Conservation (phyloP, 1,140 invertebrate genomes). For the Hyposmocoma kahamanoa region DNA sequence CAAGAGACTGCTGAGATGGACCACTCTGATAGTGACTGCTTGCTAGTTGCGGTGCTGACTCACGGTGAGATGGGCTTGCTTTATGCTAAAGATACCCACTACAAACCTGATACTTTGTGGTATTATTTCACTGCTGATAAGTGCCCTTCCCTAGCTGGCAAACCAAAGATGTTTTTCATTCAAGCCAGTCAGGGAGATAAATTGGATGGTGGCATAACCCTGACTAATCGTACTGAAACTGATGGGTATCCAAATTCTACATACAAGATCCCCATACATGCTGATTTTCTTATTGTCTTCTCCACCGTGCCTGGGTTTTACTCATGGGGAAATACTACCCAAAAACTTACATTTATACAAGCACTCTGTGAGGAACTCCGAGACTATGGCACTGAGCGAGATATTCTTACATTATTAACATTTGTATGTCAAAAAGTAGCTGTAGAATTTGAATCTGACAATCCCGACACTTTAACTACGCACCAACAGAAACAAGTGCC, state of each 20-base stretch:
- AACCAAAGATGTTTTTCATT: constrained; percentile 95
- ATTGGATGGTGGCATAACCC: constrained; percentile 82
- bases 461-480: constrained; percentile 86
- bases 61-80: constrained; percentile 93
- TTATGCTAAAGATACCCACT: constrained; percentile 90
- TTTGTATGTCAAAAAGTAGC: constrained; percentile 93
- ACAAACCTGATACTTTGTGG: constrained; percentile 89
- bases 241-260: constrained; percentile 79
- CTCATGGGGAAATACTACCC: constrained; percentile 95
- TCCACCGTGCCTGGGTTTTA: constrained; percentile 95
- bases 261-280: constrained; percentile 92
- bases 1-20: constrained; percentile 80
- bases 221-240: constrained; percentile 80
- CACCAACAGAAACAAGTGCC: constrained; percentile 97
- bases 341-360: constrained; percentile 97
- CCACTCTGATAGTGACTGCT: constrained; percentile 85
- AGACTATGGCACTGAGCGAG: constrained; percentile 81
- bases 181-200: constrained; percentile 94
- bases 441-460: constrained; percentile 92
- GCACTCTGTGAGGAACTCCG: constrained; percentile 87
- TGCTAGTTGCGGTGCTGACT: constrained; percentile 87
- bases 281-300: constrained; percentile 95
- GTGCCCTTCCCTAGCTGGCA: constrained; percentile 90
- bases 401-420: constrained; percentile 91
- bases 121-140: constrained; percentile 89